These are phyloP conservation scores for Toxonevra muliebris DNA, from an alignment of 2,888 invertebrate species.

Conservation along the genomic window DNA sequence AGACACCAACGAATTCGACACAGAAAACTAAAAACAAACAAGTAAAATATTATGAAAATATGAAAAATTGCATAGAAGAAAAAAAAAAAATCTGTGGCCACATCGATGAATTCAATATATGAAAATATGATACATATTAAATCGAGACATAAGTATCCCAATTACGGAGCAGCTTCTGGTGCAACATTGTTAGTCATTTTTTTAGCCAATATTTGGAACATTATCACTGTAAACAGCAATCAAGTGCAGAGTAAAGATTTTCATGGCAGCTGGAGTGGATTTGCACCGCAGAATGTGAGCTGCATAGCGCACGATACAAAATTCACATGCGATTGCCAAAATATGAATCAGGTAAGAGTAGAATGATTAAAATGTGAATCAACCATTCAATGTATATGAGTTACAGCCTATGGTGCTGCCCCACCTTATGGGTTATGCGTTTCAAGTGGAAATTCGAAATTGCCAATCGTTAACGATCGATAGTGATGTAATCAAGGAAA, in stretches of 20 bases:
- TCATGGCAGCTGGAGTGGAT: not conserved
- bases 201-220: constrained; percentile 6
- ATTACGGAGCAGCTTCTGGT: constrained; percentile 2
- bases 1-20: not conserved
- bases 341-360: constrained; percentile 57
- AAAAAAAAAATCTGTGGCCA: constrained; percentile 22
- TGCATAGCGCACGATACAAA: constrained; percentile 60
- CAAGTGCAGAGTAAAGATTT: not conserved
- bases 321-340: constrained; percentile 62
- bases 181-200: not conserved
- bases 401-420: constrained; percentile 71
- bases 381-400: constrained; percentile 21
- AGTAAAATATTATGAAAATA: constrained; percentile 19
- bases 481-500: constrained; percentile 69
- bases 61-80: constrained; percentile 19
- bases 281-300: constrained; percentile 49
- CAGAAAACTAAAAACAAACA: not conserved
- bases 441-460: constrained; percentile 72
- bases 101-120: constrained; percentile 21
- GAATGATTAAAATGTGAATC: not conserved
- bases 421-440: constrained; percentile 59
- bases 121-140: not conserved
- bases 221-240: not conserved
- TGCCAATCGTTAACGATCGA: constrained; percentile 73
- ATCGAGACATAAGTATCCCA: not conserved